A percentile compares a stretch with the other conserved stretches of the same genome.
These are phyloP conservation scores for Ranitomeya imitator DNA, from an alignment of 2,113 vertebrate genomes.

Conservation along the genomic window DNA sequence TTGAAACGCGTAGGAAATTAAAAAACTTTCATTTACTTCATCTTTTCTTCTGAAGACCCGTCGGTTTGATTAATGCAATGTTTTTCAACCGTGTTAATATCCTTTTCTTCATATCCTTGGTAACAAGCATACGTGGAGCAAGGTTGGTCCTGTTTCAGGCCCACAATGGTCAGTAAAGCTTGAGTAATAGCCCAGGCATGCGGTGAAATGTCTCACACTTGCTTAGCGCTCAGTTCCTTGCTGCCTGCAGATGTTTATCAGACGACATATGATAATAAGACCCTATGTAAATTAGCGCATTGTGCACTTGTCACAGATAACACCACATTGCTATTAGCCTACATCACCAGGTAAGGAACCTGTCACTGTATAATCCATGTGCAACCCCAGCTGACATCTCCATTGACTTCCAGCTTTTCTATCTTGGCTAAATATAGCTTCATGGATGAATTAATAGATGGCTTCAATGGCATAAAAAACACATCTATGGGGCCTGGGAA, in stretches of 20 bases:
- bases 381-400: not conserved
- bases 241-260: conserved; percentile 1
- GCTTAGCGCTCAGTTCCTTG: not conserved
- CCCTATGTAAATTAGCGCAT: conserved; percentile 10
- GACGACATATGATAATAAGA: conserved; percentile 2
- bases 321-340: conserved; percentile 26
- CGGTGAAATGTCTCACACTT: not conserved
- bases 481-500: not conserved
- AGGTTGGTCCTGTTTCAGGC: not conserved
- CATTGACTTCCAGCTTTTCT: not conserved
- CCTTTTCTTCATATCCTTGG: too few relatives aligned
- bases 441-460: not conserved
- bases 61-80: too few relatives aligned
- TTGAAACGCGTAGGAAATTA: too few relatives aligned
- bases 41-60: too few relatives aligned
- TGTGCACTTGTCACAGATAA: conserved; percentile 34
- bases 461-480: not conserved
- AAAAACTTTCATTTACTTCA: too few relatives aligned
- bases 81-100: too few relatives aligned
- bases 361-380: conserved; percentile 2
- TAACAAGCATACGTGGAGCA: not conserved
- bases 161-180: not conserved
- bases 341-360: conserved; percentile 11
- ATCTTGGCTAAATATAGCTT: not conserved
- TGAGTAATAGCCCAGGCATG: not conserved